Conservation (phyloP, 2,797 vertebrate species). For the Novumbra hubbsi region DNA sequence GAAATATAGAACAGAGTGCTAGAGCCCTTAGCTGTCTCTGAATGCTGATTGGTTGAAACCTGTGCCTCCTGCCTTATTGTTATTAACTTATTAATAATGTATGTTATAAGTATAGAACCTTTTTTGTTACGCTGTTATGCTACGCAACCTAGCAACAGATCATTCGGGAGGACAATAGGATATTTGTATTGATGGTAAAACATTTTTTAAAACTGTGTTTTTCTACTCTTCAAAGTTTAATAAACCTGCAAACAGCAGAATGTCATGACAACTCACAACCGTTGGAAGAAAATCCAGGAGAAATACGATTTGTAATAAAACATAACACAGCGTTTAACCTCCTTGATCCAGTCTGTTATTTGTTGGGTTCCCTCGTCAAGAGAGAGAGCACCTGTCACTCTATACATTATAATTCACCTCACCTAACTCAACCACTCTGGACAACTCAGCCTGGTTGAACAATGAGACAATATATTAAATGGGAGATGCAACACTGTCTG, state of each 20-base stretch:
- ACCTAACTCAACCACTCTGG: constrained; percentile 14
- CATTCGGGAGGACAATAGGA: too few relatives aligned
- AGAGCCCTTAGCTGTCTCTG: too few relatives aligned
- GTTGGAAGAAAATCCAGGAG: constrained; percentile 36
- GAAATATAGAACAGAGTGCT: too few relatives aligned
- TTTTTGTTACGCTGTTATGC: too few relatives aligned
- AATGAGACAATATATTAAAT: constrained; percentile 35
- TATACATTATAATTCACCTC: constrained; percentile 27
- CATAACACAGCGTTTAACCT: constrained; percentile 46
- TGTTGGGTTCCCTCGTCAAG: constrained; percentile 30
- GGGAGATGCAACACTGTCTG: background rate
- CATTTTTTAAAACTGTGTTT: too few relatives aligned
- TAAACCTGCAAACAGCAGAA: constrained; percentile 8
- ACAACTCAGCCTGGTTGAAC: constrained; percentile 22
- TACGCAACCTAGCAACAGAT: too few relatives aligned
- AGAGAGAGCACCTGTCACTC: constrained; percentile 53
- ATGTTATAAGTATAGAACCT: too few relatives aligned
- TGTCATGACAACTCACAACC: constrained; percentile 4
- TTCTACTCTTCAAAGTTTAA: too few relatives aligned
- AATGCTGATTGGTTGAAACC: too few relatives aligned
- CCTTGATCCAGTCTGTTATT: constrained; percentile 18
- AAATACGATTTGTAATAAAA: constrained; percentile 1
- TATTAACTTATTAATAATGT: too few relatives aligned
- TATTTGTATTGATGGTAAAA: too few relatives aligned
- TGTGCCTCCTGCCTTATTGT: too few relatives aligned